Evolutionary conservation across 1,140 invertebrate species (phyloP).

Genomic region (Drosophila fuyamai): DNA sequence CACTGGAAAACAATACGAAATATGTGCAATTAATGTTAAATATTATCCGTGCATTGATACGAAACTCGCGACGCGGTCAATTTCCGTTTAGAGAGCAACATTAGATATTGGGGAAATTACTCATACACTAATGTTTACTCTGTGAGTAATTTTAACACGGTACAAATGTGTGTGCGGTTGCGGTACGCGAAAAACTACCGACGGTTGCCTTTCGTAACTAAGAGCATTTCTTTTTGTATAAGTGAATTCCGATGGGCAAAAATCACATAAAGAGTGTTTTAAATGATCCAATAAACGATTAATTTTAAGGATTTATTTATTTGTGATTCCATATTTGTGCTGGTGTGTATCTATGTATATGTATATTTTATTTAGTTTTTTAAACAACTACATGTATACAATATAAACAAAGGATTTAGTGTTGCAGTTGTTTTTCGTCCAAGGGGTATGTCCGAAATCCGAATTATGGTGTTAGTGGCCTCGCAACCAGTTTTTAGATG

Average conservation of each 20-base stretch:
- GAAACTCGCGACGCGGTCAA: conserved; percentile 1
- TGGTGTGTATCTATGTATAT: conserved; percentile 23
- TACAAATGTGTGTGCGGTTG: conserved; percentile 18
- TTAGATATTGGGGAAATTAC: conserved; percentile 20
- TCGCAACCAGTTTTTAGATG: conserved; percentile 25
- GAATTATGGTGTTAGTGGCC: conserved; percentile 7
- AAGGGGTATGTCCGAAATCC: conserved; percentile 5
- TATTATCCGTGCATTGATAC: not conserved
- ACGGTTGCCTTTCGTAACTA: not conserved
- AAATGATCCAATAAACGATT: not conserved
- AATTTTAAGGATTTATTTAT: conserved; percentile 7
- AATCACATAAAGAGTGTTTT: not conserved
- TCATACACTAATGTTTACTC: conserved; percentile 35
- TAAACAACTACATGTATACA: conserved; percentile 60
- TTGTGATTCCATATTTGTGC: conserved; percentile 7
- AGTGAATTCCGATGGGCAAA: conserved; percentile 1
- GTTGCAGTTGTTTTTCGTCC: conserved; percentile 4
- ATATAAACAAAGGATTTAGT: conserved; percentile 32
- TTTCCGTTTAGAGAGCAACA: conserved; percentile 2
- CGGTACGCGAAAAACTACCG: conserved; percentile 10
- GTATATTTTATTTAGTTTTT: conserved; percentile 59
- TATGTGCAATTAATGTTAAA: not conserved
- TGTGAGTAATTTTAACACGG: conserved; percentile 31
- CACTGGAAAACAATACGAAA: conserved; percentile 1
- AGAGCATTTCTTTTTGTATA: not conserved